Evolutionary conservation across 1,140 invertebrate genomes (phyloP), one percentile per base, ranked within the genome.

Genomic region (Cotesia vestalis): DNA sequence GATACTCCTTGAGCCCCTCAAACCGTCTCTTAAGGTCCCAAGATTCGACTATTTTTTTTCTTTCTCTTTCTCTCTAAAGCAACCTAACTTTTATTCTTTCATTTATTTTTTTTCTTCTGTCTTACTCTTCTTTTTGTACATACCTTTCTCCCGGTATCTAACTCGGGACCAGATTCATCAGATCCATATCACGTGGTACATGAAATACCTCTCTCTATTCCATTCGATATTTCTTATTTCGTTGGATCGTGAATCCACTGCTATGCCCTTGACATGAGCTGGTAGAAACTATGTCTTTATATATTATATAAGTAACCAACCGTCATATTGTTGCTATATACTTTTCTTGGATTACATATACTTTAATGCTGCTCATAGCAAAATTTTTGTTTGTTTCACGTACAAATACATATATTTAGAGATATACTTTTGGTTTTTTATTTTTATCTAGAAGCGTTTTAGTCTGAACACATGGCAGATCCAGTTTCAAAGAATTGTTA

Each of bases 1-100:
- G 14, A 2, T 46, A 52, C 60, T 27, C 73, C 34, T 70, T 38
- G 20, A 20, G 57, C 57, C 57, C 57, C 57, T 27, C 61, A 71
- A 75, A 76, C 68, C 69, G 72, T 59, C 34, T 14, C 12, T 62
- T 46, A 36, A 60, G 70, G 63, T 57, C 53, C 40, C 71, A 51
- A 73, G 64, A 67, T 55, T 66, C 62, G 57, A 57, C 14, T 38
- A 14, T 52, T 34, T 20, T 14, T 40, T 20, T 14, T 40, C 59
- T 59, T 51, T 12, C 66, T 69, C 34, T 53, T 14, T 36, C 20
- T 35, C 34, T 61, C 57, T 14, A 27, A 8, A 12, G 27, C 38
- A 17, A 27, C 36, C 36, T 53, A 61, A 73, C 66, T 66, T 73
- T 69, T 52, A 55, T 51, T 35, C 55, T 61, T 68, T 40, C 51